Base-by-base conservation (phyloP, 2,113 vertebrate genomes). In the Pleuronectes platessa region DNA sequence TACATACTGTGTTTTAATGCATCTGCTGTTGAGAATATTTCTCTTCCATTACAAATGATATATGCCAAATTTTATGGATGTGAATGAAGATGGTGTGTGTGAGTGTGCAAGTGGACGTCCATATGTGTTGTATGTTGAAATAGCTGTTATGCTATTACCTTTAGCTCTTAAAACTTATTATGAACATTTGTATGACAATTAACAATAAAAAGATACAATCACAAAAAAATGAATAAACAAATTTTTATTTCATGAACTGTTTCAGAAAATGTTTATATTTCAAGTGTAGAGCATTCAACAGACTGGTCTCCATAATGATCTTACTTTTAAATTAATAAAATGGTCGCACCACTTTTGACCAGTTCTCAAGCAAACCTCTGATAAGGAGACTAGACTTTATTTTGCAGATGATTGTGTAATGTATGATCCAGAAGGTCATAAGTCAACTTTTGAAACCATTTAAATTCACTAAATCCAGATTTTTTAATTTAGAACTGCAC, bases 1-100 rank as follows among this genome's bases (percentile, higher is more conserved):
- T 87, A 74, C 87, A 74, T 10, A 24, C 53, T 40, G 51, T 55
- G 20, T 74, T 85, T 78, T 81, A 90, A 84, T 89, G 82, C 86
- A 76, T 85, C 71, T 82, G 56, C 63, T 82, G 88, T 87, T 88
- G 89, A 93, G 94, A 93, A 92, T 92, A 93, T 94, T 94, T 94
- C 86, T 94, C 91, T 90, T 88, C 27, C 84, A 73, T 86, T 79
- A 67, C 79, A 27, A 82, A 60, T 88, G 42, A 71, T 82, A 68
- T 86, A 84, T 79, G 80, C 81, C 87, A 89, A 78, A 76, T 58
- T 21, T 7, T 71, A 63, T 77, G 58, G 67, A 21, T 76, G 61
- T 68, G 17, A 18, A 74, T 47, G 66, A 47, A 27, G 0, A 14
- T 40, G 61, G 21, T 26, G 42, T 47, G 72, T 59, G 59, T 56